A percentile compares a stretch with the other conserved stretches of the same genome.
Evolutionary conservation across 2,113 vertebrate genomes (phyloP).

Genomic region (Zosterops hypoxanthus): DNA sequence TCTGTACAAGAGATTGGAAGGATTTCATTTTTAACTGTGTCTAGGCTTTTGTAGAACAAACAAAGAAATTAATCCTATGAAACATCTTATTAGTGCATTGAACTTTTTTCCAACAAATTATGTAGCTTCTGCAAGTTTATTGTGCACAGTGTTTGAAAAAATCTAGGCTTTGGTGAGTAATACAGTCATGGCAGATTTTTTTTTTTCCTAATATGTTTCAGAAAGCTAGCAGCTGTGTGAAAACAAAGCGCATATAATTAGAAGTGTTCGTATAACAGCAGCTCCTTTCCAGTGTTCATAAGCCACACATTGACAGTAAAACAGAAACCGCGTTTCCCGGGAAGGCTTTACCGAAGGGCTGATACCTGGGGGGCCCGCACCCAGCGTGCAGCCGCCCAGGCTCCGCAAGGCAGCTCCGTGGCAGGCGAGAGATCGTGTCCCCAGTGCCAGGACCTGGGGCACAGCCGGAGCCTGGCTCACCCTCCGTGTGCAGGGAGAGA

Average conservation of each 20-base stretch:
- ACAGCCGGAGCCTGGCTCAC: accelerated
- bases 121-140: not conserved
- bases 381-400: accelerated
- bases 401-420: not conserved
- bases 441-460: not conserved
- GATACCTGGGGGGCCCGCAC: not conserved
- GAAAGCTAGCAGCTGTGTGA: slow-evolving; percentile 8
- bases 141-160: not conserved
- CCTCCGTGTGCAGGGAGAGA: not conserved
- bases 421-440: not conserved
- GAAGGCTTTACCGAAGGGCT: not conserved
- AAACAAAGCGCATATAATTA: not conserved
- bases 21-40: not conserved
- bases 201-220: not conserved
- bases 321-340: not conserved
- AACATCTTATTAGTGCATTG: not conserved
- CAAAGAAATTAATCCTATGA: not conserved
- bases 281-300: not conserved
- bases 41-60: not conserved
- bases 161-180: not conserved
- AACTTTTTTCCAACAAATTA: not conserved
- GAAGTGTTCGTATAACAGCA: not conserved
- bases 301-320: not conserved
- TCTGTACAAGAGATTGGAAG: not conserved
- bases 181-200: not conserved